phyloP scores from a whole-genome alignment of 2,113 vertebrate species.

The Anoura caudifer region DNA sequence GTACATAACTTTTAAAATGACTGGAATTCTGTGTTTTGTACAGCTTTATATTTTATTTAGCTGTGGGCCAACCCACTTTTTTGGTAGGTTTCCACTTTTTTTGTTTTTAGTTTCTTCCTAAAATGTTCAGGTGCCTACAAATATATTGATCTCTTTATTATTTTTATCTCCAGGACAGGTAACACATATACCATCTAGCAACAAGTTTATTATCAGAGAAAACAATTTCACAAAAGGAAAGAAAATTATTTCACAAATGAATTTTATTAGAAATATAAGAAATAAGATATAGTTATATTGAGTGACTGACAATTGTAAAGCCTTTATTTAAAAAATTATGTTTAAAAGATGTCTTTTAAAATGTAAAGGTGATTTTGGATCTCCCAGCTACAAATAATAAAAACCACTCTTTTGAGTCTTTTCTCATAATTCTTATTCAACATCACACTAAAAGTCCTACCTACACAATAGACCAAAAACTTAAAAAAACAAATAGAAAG shows the following conservation, averaged over 20 bases:
- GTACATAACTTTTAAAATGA: not conserved
- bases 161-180: not conserved
- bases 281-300: not conserved
- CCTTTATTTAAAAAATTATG: not conserved
- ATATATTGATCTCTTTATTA: not conserved
- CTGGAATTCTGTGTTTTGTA: not conserved
- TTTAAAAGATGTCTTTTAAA: slow-evolving; percentile 6
- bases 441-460: not conserved
- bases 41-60: not conserved
- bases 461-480: not conserved
- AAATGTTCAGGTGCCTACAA: not conserved
- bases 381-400: not conserved
- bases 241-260: not conserved
- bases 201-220: not conserved
- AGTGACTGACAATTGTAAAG: not conserved
- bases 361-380: not conserved
- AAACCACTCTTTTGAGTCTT: not conserved
- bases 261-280: not conserved
- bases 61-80: not conserved
- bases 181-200: not conserved
- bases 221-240: not conserved
- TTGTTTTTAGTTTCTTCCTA: not conserved
- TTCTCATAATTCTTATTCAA: not conserved
- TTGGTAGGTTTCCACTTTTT: not conserved
- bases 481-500: not conserved